Percentiles rank a stretch among this genome's conserved stretches.
Conservation (phyloP, 2,888 invertebrate species). For the Dioctria linearis region DNA sequence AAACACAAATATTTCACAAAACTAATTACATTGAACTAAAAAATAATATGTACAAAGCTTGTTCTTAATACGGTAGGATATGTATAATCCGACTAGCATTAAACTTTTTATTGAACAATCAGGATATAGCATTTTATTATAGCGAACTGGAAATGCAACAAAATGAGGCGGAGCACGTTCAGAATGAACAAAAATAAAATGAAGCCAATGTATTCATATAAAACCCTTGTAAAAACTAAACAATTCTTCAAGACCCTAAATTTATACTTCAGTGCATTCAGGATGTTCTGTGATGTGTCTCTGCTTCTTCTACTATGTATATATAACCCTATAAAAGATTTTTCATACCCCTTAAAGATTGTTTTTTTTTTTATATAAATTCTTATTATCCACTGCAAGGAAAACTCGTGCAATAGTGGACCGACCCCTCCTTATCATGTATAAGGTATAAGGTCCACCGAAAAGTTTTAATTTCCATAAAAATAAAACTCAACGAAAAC, state of each 20-base stretch:
- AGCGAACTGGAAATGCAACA: no score
- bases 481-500: conserved; percentile 20
- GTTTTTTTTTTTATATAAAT: no score
- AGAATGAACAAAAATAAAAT: no score
- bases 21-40: no score
- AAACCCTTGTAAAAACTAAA: background rate
- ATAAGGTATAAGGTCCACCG: background rate
- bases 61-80: no score
- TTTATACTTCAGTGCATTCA: conserved; percentile 8
- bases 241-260: background rate
- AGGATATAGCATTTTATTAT: no score
- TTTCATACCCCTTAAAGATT: conserved; percentile 11
- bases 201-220: background rate
- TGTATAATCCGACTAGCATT: no score
- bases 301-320: background rate
- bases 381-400: background rate
- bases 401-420: background rate
- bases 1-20: no score
- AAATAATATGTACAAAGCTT: no score
- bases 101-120: no score
- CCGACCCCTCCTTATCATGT: background rate
- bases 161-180: no score
- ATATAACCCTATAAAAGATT: background rate
- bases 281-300: background rate
- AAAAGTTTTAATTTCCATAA: background rate